Percentiles rank a stretch among this genome's conserved stretches.
Evolutionary conservation across 2,113 vertebrate species (phyloP).

Genomic region (Calidris pugnax): DNA sequence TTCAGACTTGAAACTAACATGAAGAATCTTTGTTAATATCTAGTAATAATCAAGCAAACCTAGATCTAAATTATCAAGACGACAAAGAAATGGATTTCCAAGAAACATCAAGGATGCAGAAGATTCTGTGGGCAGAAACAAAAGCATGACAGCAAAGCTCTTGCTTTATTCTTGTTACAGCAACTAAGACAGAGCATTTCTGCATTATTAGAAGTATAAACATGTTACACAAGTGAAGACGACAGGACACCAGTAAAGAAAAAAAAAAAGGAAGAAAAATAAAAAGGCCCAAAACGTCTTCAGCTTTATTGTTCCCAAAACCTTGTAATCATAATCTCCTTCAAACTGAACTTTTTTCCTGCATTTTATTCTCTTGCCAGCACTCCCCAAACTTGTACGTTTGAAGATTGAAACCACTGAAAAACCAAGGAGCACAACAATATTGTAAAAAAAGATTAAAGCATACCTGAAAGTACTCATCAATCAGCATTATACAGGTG

Average conservation of each 20-base stretch:
- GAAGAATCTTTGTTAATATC: neutral
- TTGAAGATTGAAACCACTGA: neutral
- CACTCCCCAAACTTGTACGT: neutral
- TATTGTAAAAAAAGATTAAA: neutral
- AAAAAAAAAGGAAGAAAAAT: neutral
- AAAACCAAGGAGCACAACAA: neutral
- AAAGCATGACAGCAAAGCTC: neutral
- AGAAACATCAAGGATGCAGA: neutral
- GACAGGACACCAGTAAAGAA: accelerated
- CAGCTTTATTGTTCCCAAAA: neutral
- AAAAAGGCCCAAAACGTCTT: neutral
- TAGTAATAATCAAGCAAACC: neutral
- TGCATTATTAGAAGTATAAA: neutral
- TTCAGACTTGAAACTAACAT: neutral
- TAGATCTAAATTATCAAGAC: neutral
- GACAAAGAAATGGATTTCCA: neutral
- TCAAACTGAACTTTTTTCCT: neutral
- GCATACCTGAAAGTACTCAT: neutral
- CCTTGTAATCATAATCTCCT: neutral
- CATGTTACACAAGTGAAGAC: neutral
- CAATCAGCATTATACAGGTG: neutral
- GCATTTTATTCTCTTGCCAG: neutral
- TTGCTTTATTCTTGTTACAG: neutral
- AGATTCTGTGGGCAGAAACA: neutral
- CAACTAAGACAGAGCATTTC: neutral